These are phyloP conservation scores for Tinea pellionella DNA, from an alignment of 2,888 invertebrate species.

Conservation along the genomic window DNA sequence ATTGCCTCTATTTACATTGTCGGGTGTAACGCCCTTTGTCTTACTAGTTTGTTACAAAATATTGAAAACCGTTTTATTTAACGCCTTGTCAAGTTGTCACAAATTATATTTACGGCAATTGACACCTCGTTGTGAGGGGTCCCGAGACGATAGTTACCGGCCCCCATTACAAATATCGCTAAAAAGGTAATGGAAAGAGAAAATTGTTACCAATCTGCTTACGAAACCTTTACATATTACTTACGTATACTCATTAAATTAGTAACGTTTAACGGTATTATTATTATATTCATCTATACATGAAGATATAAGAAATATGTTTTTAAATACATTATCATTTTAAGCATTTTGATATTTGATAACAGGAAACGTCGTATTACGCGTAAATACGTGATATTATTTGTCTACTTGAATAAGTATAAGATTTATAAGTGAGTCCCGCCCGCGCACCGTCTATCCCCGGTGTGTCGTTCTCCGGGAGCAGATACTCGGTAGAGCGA, in stretches of 20 bases:
- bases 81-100: slow-evolving; percentile 44
- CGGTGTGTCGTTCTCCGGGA: background rate
- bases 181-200: slow-evolving; percentile 6
- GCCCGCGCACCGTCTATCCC: background rate
- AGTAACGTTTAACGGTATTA: background rate
- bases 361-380: background rate
- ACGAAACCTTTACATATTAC: background rate
- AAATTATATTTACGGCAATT: slow-evolving; percentile 52
- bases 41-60: slow-evolving; percentile 69
- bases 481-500: background rate
- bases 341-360: background rate
- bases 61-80: slow-evolving; percentile 69
- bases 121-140: slow-evolving; percentile 11
- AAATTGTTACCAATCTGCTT: slow-evolving; percentile 1
- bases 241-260: background rate
- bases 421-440: background rate
- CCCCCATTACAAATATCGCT: slow-evolving; percentile 2
- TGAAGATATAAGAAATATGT: too few species aligned
- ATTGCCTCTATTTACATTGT: slow-evolving; percentile 38
- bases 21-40: slow-evolving; percentile 66
- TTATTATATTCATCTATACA: too few species aligned
- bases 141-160: background rate
- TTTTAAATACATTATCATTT: too few species aligned
- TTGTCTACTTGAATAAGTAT: background rate
- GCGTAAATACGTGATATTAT: background rate